Base-by-base conservation (phyloP, 2,888 invertebrate species). In the Abscondita cerata region DNA sequence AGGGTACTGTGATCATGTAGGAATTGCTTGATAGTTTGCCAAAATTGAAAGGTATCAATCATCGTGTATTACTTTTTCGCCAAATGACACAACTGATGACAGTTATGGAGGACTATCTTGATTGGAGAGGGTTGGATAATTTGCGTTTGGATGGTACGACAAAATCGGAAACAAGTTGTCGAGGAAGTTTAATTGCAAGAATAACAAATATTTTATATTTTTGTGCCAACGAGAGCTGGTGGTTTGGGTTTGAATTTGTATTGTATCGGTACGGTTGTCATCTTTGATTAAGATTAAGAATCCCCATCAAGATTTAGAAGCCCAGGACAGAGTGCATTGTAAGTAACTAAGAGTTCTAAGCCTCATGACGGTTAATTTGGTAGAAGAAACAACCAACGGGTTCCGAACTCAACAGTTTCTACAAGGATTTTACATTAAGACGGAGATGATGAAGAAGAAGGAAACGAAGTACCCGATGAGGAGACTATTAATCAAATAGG, bases 201-300 rank as follows among this genome's bases (percentile, higher is more conserved):
- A 88, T 68, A 96, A 96, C 0, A 95, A 96, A 55, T 94, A 92
- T 80, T 99, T 99, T 82, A 86, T 99, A 55, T 99, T 99, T 83
- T 83, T 99, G 76, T 99, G 71, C 97, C 97, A 31, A 99, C 99
- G 2, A 88, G 99, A 74, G 99, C 99, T 67, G 99, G 98, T 68
- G 99, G 99, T 66, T 87, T 99, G 52, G 99, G 99, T 57, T 88
- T 99, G 71, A 99, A 99, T 86, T 84, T 99, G 72, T 99, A 99
- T 82, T 94, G 96, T 60, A 99, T 99, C 2, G 99, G 99, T 80
- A 99, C 99, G 15, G 99, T 99, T 67, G 87, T 99, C 70, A 98
- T 99, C 70, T 99, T 98, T 80, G 99, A 99, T 82, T 98, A 98
- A 0, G 99, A 99, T 82, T 99, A 99, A n/a, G 99, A 99, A 99